Evolutionary conservation across 2,797 vertebrate species (phyloP), one percentile per base, ranked within the genome.

Genomic region (Anabas testudineus): DNA sequence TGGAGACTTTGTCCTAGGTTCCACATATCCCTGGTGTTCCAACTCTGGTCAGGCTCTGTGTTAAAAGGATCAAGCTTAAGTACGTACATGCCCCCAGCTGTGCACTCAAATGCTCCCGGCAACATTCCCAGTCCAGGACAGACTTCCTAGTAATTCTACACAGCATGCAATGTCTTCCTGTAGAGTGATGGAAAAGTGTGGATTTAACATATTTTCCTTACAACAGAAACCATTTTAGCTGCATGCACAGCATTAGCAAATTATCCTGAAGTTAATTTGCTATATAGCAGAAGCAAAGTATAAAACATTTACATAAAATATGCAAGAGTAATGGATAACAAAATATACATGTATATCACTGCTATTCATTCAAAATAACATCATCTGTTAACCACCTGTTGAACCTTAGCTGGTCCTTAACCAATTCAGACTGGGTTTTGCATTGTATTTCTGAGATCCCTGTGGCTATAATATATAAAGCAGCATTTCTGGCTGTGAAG

Each of bases 51-150:
- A 74, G 51, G 51, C 48, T 43, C 62, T 32, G 5, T 66, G 74
- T 68, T 85, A 86, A 83, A 71, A 80, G 77, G 84, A 85, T 80
- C 45, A 78, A 52, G 78, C 78, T 76, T 67, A 63, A 74, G 63
- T 52, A 48, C 28, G 34, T 71, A 63, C 76, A 32, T 49, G 56
- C 49, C 71, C 24, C 70, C 81, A 80, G 76, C 80, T 85, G 82
- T 81, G 79, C n/a, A 55, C 76, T 80, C 57, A 76, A 71, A 71
- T 4, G 28, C 74, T 81, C 58, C 76, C 13, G 19, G 80, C 80
- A 80, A 75, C 61, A 69, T 78, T 87, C 67, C 76, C 78, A 74
- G 78, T 82, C 66, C 49, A 72, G 62, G 71, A 71, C 62, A 83
- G 51, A 74, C 48, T 74, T 83, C 70, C 60, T 53, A 46, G 51